phyloP scores from a whole-genome alignment of 2,113 vertebrate genomes.

The Stomatorhinus ivindoensis region DNA sequence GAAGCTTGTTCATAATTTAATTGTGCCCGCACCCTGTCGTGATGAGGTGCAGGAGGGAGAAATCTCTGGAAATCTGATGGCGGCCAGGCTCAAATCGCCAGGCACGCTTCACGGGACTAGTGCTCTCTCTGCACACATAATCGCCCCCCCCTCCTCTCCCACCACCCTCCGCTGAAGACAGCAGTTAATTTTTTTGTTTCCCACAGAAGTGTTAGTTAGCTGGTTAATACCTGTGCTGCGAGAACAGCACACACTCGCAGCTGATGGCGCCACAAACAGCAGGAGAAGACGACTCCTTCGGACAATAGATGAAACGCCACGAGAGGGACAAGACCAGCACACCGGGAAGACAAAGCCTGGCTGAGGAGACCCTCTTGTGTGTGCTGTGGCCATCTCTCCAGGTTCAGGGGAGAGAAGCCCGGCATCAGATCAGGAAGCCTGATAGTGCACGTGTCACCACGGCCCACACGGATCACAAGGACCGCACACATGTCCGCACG shows the following conservation, averaged over 20 bases:
- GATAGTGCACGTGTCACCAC: constrained; percentile 2
- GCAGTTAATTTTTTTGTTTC: not conserved
- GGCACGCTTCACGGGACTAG: not conserved
- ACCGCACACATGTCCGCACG: constrained; percentile 26
- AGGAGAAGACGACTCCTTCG: not conserved
- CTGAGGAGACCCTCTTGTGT: not conserved
- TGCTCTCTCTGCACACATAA: not conserved
- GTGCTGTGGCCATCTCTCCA: not conserved
- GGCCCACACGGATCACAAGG: constrained; percentile 2
- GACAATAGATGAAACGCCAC: not conserved
- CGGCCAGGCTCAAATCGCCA: too few species aligned
- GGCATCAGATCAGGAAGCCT: not conserved
- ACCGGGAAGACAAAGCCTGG: not conserved
- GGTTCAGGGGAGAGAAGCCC: not conserved
- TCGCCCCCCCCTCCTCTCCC: not conserved
- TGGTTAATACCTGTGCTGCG: not conserved
- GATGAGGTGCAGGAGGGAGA: not conserved
- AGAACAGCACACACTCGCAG: not conserved
- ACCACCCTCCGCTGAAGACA: not conserved
- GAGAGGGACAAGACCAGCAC: not conserved
- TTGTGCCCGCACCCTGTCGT: not conserved
- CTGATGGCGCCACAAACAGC: not conserved
- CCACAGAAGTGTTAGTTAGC: not conserved
- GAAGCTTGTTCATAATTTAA: constrained; percentile 10
- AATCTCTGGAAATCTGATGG: not conserved